Evolutionary conservation across 2,888 invertebrate genomes (phyloP), one percentile per base, ranked within the genome.

Genomic region (Eulithis prunata): DNA sequence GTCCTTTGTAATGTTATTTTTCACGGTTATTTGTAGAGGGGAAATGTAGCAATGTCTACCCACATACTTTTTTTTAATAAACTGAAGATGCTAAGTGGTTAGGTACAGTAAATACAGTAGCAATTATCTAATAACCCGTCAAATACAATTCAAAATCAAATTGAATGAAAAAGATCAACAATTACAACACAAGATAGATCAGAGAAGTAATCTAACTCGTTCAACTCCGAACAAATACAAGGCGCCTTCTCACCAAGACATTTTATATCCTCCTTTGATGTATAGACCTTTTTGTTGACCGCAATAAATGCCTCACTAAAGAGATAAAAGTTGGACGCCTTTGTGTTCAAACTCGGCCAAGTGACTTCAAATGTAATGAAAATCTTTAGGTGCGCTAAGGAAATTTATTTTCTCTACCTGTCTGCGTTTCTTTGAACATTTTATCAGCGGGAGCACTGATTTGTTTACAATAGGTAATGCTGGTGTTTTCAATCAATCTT

Each of bases 251-350:
- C 62, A 74, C 73, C 78, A 75, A 83, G 79, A 82, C 81, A 71
- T 73, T 74, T 75, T 70, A 79, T 77, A 77, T 73, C 76, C 72
- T 78, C 77, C 83, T 87, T 89, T 87, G 87, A 89, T 87, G 84
- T 76, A 71, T 72, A 75, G 79, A 85, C 84, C 84, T 85, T 87
- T 80, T 83, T 71, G 81, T 84, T 86, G 86, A 81, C 87, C 87
- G 86, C 88, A 88, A 89, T 90, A 89, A 91, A 89, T 85, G 85
- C 83, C 82, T 77, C 73, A 78, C 79, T 84, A 83, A 86, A 83
- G 80, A 86, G 85, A 90, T 88, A 87, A 90, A 90, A 89, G 84
- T 87, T 81, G 78, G 80, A 83, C 82, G 83, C 84, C 85, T 88
- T 90, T 90, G 88, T 85, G 79, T 71, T 68, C 74, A 76, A 87